These are phyloP conservation scores for Dasyurus viverrinus DNA, from an alignment of 2,113 vertebrate genomes.

Conservation along the genomic window DNA sequence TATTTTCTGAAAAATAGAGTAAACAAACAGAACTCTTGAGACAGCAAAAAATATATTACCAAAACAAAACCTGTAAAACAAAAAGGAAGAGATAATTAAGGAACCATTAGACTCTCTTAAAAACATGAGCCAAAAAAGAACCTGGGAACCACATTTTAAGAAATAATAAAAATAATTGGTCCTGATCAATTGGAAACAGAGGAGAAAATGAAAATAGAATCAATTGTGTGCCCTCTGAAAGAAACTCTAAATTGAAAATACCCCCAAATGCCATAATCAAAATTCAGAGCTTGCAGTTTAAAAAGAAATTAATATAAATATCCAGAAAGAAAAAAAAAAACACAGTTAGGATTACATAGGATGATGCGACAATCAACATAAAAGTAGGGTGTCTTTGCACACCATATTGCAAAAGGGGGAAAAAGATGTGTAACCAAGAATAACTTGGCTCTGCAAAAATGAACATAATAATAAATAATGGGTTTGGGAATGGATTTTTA, in stretches of 20 bases:
- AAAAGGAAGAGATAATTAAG: neutral
- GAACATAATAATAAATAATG: neutral
- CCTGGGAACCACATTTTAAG: neutral
- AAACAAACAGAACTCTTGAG: neutral
- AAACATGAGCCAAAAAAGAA: neutral
- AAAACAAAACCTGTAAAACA: neutral
- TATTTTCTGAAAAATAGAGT: neutral
- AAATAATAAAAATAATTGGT: neutral
- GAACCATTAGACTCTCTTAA: neutral
- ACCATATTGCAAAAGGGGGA: neutral
- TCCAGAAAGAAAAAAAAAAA: neutral
- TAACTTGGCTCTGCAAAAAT: neutral
- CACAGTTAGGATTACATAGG: neutral
- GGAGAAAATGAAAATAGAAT: neutral
- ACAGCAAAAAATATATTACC: neutral
- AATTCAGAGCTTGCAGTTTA: neutral
- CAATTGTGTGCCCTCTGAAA: neutral
- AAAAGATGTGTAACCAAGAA: neutral
- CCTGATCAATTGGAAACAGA: neutral
- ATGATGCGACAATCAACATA: neutral
- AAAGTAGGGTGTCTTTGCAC: neutral
- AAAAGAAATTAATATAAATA: neutral
- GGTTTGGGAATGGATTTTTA: neutral
- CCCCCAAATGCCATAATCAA: neutral
- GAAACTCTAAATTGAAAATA: neutral